Base-by-base conservation (phyloP, 2,113 vertebrate genomes). In the Sturnira hondurensis region DNA sequence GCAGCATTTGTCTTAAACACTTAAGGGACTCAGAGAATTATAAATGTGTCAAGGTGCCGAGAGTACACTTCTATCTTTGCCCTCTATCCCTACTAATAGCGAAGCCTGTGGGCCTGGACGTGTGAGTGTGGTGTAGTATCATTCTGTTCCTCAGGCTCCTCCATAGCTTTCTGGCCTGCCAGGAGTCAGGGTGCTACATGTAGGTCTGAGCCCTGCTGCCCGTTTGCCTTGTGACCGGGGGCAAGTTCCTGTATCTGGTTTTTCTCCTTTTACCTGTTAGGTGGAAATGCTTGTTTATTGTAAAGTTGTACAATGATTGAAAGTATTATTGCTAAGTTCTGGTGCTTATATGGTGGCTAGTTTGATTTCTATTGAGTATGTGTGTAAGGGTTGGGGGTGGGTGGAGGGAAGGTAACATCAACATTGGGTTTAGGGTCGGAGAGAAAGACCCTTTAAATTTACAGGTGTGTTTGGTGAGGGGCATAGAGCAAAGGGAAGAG, bases 41-140 rank as follows among this genome's bases (percentile, higher is more conserved):
- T 47, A 26, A 41, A 17, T 33, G 52, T 41, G n/a, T 3, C 16
- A 4, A 33, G 63, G 74, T 28, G 10, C 13, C 2, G 36, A 68
- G 54, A 15, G 1, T 24, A 65, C 1, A 38, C 3, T 20, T 70
- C 43, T 6, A 0, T 14, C 41, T 67, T 63, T 6, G 1, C n/a
- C 84, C 65, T 81, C 22, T 5, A 3, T 2, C 47, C 15, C 2
- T 24, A 15, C 0, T 5, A 13, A 4, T 2, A 22, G 6, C 0
- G 9, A n/a, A 33, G 36, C 36, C 45, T 58, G 31, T 22, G 50
- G 38, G 43, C 33, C 43, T 94, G 68, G 14, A 20, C n/a, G 26
- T 9, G 10, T 2, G 43, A 28, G 38, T 61, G 41, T 73, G 71
- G 56, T 13, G 1, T 17, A 4, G 1, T 7, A 3, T 43, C 19